A percentile compares a stretch with the other conserved stretches of the same genome.
Conservation (phyloP, 2,888 invertebrate genomes). For the Ichneumon xanthorius region DNA sequence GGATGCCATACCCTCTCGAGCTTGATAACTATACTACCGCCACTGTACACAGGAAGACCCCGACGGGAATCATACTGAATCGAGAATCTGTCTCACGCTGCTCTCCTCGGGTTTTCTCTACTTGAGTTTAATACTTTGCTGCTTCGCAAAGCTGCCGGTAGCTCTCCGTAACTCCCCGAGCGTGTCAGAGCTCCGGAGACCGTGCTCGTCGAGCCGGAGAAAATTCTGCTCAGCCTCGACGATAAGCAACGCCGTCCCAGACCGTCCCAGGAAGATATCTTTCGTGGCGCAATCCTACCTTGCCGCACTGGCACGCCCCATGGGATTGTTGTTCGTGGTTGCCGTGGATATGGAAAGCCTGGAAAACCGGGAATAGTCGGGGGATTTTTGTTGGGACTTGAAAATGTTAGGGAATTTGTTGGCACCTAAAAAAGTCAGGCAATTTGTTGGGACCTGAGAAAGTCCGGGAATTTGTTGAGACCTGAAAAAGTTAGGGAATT, state of each 20-base stretch:
- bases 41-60: constrained; percentile 2
- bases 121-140: constrained; percentile 36
- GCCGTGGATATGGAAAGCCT: no score
- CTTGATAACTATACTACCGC: constrained; percentile 24
- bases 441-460: no score
- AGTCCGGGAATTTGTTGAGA: no score
- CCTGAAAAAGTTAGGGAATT: no score
- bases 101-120: constrained; percentile 24
- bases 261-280: constrained; percentile 40
- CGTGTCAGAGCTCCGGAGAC: constrained; percentile 59
- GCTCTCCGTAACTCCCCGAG: constrained; percentile 58
- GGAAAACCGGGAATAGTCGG: no score
- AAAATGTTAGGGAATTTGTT: no score
- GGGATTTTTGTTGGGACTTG: no score
- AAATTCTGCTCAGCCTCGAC: constrained; percentile 40
- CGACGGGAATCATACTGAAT: constrained; percentile 57
- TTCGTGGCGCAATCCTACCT: constrained; percentile 18
- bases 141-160: constrained; percentile 1
- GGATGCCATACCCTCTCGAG: constrained; percentile 32
- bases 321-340: neutral
- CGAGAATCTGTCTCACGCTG: constrained; percentile 68
- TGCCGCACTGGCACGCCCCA: neutral
- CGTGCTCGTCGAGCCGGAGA: constrained; percentile 69
- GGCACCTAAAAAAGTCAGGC: no score
- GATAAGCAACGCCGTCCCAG: constrained; percentile 25